Base-by-base conservation (phyloP, 2,797 vertebrate species). In the Phrynocephalus vlangalii region DNA sequence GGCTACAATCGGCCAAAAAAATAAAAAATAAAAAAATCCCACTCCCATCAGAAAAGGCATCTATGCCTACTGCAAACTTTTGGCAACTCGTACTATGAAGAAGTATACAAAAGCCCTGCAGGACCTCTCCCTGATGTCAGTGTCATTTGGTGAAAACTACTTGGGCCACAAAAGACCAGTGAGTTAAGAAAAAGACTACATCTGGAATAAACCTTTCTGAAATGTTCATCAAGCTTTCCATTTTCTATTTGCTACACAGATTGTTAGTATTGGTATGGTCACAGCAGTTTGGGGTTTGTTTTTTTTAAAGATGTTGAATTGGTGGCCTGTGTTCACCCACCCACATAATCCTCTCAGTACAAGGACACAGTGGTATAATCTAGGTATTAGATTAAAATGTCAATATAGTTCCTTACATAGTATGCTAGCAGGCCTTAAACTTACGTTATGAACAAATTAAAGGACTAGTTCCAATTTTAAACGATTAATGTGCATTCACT, bases 401-500 rank as follows among this genome's bases (percentile, higher is more conserved):
- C 33, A 84, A 66, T 89, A 87, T 77, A 72, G 73, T 88, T 82
- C 82, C 84, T 87, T 77, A 68, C 71, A 81, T 75, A 88, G 79
- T 87, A 78, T 86, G 70, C 86, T 85, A 91, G 87, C 82, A 90
- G 68, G 75, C 82, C 88, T 75, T 87, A 86, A 87, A 88, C 73
- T 86, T 81, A 78, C 71, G 60, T 86, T 86, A 90, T 38, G 83
- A 79, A 66, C 56, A 92, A 89, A 86, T 87, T 90, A 86, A 88
- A 85, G 86, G 80, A 86, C 77, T 66, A 86, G 60, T 76, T 88
- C 79, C 85, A 26, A 71, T 91, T 93, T 83, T 68, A 73, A 73
- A 86, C 26, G 52, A 89, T 92, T 91, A 89, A 90, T 92, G 72
- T 89, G 71, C 81, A 80, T 88, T 88, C 79, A n/a, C 71, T 20